phyloP scores from a whole-genome alignment of 2,888 invertebrate genomes.

The Exocentrus adspersus region DNA sequence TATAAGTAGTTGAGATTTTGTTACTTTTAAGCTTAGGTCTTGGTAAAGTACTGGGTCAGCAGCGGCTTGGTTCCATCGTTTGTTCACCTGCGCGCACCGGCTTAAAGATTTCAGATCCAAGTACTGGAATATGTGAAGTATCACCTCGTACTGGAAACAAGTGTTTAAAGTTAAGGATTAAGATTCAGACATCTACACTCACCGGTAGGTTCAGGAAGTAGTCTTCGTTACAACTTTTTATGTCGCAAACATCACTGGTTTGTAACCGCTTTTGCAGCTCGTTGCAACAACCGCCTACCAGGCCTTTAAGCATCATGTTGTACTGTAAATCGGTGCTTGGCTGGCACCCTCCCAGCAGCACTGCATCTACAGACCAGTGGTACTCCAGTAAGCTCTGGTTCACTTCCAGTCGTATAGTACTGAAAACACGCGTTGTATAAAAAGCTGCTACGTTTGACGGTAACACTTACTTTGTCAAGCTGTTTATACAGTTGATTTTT shows the following conservation, averaged over 20 bases:
- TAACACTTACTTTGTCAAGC: slow-evolving; percentile 66
- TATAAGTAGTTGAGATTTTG: not conserved
- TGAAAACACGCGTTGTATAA: no score
- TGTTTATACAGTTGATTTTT: slow-evolving; percentile 69
- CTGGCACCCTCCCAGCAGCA: slow-evolving; percentile 75
- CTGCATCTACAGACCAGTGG: slow-evolving; percentile 89
- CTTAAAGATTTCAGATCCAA: slow-evolving; percentile 83
- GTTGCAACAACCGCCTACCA: slow-evolving; percentile 37
- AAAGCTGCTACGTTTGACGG: no score
- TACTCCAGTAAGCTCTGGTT: slow-evolving; percentile 84
- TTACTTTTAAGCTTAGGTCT: slow-evolving; percentile 78
- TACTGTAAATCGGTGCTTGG: slow-evolving; percentile 51
- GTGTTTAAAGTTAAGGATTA: no score
- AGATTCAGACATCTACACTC: slow-evolving; percentile 32
- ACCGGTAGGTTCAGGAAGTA: slow-evolving; percentile 50
- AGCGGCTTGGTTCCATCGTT: slow-evolving; percentile 76
- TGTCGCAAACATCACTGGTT: slow-evolving; percentile 15
- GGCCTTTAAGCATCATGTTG: slow-evolving; percentile 48
- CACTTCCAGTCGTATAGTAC: slow-evolving; percentile 85
- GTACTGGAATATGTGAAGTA: slow-evolving; percentile 81
- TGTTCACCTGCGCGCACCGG: slow-evolving; percentile 79
- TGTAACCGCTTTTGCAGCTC: not conserved
- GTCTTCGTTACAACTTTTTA: slow-evolving; percentile 33
- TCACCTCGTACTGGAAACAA: slow-evolving; percentile 79
- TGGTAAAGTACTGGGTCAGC: slow-evolving; percentile 81